Evolutionary conservation across 2,797 vertebrate species (phyloP).

Genomic region (Sciaenops ocellatus): DNA sequence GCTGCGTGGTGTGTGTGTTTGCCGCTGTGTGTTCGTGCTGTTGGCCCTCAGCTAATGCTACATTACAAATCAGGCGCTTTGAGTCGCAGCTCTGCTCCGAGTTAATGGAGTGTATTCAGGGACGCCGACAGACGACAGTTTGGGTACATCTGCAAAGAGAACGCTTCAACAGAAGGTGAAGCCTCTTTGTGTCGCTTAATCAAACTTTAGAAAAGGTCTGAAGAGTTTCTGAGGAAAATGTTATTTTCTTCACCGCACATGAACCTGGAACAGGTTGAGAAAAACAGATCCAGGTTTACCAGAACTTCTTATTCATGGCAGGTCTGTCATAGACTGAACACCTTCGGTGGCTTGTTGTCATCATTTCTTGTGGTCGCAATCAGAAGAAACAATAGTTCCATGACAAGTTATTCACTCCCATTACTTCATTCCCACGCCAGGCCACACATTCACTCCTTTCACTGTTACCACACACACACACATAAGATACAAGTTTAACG

Average conservation of each 20-base stretch:
- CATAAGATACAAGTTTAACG: too few relatives aligned
- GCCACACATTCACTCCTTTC: too few relatives aligned
- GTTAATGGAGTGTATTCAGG: conserved; percentile 58
- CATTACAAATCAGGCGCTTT: conserved; percentile 58
- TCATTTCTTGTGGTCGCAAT: too few relatives aligned
- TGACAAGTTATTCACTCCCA: too few relatives aligned
- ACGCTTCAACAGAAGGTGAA: background rate
- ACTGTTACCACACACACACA: too few relatives aligned
- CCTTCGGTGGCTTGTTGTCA: too few relatives aligned
- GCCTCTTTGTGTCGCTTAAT: background rate
- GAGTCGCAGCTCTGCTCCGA: conserved; percentile 52
- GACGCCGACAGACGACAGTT: too few relatives aligned
- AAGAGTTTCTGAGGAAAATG: background rate
- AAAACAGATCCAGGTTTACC: background rate
- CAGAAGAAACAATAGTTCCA: too few relatives aligned
- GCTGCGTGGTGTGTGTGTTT: conserved; percentile 36
- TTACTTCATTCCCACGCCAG: too few relatives aligned
- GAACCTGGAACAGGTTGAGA: too few relatives aligned
- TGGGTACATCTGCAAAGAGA: conserved; percentile 18
- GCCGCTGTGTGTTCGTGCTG: conserved; percentile 16
- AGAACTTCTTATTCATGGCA: too few relatives aligned
- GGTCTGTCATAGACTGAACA: too few relatives aligned
- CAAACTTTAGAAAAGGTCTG: background rate
- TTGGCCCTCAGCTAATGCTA: conserved; percentile 43
- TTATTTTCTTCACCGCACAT: background rate